These are phyloP conservation scores for Caenorhabditis sp. DNA, from an alignment of 2,888 invertebrate genomes.

Conservation along the genomic window DNA sequence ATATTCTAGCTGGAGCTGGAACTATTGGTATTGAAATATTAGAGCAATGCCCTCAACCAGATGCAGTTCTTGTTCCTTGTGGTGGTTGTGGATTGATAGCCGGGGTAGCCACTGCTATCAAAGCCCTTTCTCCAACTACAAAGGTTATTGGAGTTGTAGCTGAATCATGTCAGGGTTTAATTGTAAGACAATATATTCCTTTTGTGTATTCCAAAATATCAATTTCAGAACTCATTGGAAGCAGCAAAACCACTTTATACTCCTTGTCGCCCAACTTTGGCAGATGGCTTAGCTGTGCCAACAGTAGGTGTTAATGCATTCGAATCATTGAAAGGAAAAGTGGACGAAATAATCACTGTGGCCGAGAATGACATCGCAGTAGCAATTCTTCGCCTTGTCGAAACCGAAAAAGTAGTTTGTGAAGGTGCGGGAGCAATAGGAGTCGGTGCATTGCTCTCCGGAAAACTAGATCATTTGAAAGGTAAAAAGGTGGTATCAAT, in stretches of 20 bases:
- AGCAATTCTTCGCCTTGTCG: conserved; percentile 74
- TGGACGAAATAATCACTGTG: conserved; percentile 76
- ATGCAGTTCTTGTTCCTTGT: conserved; percentile 88
- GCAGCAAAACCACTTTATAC: conserved; percentile 79
- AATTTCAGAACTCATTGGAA: conserved; percentile 79
- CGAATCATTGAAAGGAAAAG: conserved; percentile 78
- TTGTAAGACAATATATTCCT: no score
- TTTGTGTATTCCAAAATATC: no score
- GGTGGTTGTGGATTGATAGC: conserved; percentile 91
- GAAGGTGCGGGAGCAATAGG: conserved; percentile 88
- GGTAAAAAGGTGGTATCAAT: conserved; percentile 72
- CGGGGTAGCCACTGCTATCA: conserved; percentile 86
- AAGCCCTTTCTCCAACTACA: conserved; percentile 83
- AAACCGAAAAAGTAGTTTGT: conserved; percentile 77
- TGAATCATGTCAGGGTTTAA: conserved; percentile 86
- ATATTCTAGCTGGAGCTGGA: conserved; percentile 92
- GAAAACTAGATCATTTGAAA: conserved; percentile 75
- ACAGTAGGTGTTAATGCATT: conserved; percentile 86
- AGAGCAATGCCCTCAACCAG: conserved; percentile 80
- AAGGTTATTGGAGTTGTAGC: conserved; percentile 90
- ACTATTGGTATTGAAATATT: conserved; percentile 90
- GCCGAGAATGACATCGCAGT: conserved; percentile 74
- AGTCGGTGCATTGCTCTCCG: conserved; percentile 84
- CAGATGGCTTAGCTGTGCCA: conserved; percentile 88
- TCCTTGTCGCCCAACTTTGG: conserved; percentile 80